These are phyloP conservation scores for Leptinotarsa lineolata DNA, from an alignment of 1,140 invertebrate species.

Conservation along the genomic window DNA sequence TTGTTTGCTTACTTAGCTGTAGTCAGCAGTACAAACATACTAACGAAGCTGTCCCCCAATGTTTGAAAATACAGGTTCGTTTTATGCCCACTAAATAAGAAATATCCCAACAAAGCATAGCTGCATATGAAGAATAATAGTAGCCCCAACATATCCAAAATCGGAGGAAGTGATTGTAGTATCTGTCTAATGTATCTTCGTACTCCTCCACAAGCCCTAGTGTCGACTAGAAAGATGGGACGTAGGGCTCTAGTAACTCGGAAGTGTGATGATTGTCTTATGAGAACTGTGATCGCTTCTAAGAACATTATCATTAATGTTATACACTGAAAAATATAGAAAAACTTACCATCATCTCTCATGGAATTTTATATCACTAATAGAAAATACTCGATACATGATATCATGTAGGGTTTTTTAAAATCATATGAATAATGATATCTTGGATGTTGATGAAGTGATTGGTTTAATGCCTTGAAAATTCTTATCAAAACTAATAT, in stretches of 20 bases:
- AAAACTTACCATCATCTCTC: no score
- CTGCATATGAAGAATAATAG: conserved; percentile 85
- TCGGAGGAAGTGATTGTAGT: conserved; percentile 84
- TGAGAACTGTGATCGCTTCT: conserved; percentile 80
- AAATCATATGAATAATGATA: no score
- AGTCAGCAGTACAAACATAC: conserved; percentile 86
- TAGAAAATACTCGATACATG: no score
- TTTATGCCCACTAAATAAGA: conserved; percentile 74
- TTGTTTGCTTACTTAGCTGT: conserved; percentile 80
- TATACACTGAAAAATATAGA: conserved; percentile 64
- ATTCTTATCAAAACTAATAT: no score
- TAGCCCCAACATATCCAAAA: conserved; percentile 85
- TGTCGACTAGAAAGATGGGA: conserved; percentile 90
- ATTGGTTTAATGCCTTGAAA: no score
- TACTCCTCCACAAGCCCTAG: conserved; percentile 78
- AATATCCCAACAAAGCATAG: conserved; percentile 83
- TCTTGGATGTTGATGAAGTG: no score
- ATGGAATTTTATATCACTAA: no score
- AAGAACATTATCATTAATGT: conserved; percentile 83
- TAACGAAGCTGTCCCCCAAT: conserved; percentile 83
- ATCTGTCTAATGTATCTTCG: conserved; percentile 75
- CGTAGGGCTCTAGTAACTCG: conserved; percentile 83
- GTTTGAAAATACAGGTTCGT: conserved; percentile 79
- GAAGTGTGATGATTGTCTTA: conserved; percentile 84
- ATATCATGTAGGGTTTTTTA: no score